Conservation (phyloP, 2,113 vertebrate genomes). For the Cheirogaleus medius region DNA sequence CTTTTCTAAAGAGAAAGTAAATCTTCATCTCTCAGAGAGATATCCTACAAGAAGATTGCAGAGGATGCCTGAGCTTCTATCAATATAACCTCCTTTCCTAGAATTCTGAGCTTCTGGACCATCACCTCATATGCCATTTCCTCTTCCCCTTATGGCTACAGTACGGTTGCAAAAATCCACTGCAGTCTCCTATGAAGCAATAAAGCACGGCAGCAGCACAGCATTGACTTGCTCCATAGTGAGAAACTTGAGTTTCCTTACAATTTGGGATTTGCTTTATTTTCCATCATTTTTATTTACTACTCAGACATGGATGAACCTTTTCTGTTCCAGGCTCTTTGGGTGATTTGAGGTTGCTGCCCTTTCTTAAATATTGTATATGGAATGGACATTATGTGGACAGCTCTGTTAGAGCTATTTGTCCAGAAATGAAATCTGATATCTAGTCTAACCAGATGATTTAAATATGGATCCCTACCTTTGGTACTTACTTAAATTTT, state of each 20-base stretch:
- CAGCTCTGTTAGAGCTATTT: background rate
- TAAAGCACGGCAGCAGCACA: background rate
- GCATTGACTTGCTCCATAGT: background rate
- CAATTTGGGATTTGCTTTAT: background rate
- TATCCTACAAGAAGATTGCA: background rate
- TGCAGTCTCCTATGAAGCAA: background rate
- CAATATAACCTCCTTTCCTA: background rate
- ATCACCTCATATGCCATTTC: background rate
- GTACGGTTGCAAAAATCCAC: background rate
- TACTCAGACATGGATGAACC: background rate
- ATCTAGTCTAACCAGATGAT: background rate
- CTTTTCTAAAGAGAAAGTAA: background rate
- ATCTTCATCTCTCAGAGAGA: background rate
- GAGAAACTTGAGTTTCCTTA: background rate
- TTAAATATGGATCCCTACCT: background rate
- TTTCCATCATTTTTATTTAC: background rate
- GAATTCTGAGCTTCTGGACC: background rate
- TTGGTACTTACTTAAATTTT: conserved; percentile 1
- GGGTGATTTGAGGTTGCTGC: background rate
- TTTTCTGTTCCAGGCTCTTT: background rate
- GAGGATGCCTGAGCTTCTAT: background rate
- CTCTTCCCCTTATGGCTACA: background rate
- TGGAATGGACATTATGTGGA: background rate
- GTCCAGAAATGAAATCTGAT: background rate
- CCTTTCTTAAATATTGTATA: background rate